phyloP scores from a whole-genome alignment of 2,797 vertebrate genomes.

The Protosalanx chinensis region DNA sequence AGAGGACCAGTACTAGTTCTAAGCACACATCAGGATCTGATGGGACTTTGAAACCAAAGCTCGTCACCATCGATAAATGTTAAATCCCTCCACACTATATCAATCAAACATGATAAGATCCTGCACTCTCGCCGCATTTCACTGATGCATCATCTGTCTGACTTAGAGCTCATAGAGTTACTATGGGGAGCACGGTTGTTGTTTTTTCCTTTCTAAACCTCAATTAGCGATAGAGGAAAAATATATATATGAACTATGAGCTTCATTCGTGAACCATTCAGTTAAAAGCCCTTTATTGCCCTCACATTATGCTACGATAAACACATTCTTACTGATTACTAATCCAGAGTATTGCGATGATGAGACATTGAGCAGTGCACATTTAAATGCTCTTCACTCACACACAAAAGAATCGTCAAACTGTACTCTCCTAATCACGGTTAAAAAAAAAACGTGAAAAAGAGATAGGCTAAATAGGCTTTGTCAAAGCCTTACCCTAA shows the following conservation, averaged over 20 bases:
- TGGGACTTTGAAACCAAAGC: conserved; percentile 12
- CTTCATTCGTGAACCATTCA: background rate
- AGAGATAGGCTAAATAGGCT: background rate
- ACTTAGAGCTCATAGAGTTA: background rate
- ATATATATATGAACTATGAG: background rate
- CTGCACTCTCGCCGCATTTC: background rate
- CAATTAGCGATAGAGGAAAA: background rate
- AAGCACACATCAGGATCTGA: too few species aligned
- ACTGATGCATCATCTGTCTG: background rate
- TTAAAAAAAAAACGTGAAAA: conserved; percentile 29
- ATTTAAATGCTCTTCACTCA: conserved; percentile 33
- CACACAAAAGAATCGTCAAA: conserved; percentile 35
- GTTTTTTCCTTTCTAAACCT: background rate
- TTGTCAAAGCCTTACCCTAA: background rate
- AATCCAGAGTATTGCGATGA: conserved; percentile 37
- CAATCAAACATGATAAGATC: conserved; percentile 33
- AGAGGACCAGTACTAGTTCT: too few species aligned
- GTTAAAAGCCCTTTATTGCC: conserved; percentile 49
- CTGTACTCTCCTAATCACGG: conserved; percentile 24
- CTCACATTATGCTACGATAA: conserved; percentile 42
- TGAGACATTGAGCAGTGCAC: conserved; percentile 38
- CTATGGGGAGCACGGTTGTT: background rate
- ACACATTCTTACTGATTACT: conserved; percentile 43
- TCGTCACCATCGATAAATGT: conserved; percentile 53
- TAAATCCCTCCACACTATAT: conserved; percentile 15